Evolutionary conservation across 2,113 vertebrate genomes (phyloP), one percentile per base, ranked within the genome.

Genomic region (Dendrocopos noguchii): DNA sequence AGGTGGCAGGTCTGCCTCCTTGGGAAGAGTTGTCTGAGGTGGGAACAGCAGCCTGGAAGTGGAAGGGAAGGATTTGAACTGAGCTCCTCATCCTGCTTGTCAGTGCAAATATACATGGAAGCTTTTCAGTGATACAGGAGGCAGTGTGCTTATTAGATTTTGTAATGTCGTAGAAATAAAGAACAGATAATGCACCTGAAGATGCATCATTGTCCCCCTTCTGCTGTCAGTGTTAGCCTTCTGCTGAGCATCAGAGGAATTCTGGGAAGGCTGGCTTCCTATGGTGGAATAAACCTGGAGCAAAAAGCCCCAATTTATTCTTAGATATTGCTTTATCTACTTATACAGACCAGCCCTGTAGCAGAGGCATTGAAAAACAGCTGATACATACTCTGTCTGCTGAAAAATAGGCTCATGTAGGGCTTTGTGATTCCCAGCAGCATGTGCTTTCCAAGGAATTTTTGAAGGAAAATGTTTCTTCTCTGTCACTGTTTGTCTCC

Each of bases 1-100:
- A 91, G 56, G 84, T 89, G 78, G 74, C 71, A 70, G 88, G 52
- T 87, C 75, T 63, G 11, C 60, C 75, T 95, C 56, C 52, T 60
- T 13, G 15, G 59, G 84, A 72, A 93, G 10, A 92, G 7, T 16
- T 3, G 2, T 24, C 78, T 83, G 5, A 89, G 44, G 46, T 91
- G 56, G 67, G 67, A 91, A 71, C 42, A 74, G 47, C 64, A 87
- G 76, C 78, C 84, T 91, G 78, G 56, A 77, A 82, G 42, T 3
- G 5, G 75, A 64, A 84, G 36, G 60, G 57, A 67, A 91, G 36
- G 44, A 31, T 44, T 33, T 71, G 72, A 74, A 61, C 22, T 20
- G 39, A 85, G 47, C 20, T 74, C 16, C 33, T 71, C 79, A 33
- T 74, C 52, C 63, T 74, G 19, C 64, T 82, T 2, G 0, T 52